These are phyloP conservation scores for Leontopithecus rosalia DNA, from an alignment of 2,797 vertebrate genomes.

Conservation along the genomic window DNA sequence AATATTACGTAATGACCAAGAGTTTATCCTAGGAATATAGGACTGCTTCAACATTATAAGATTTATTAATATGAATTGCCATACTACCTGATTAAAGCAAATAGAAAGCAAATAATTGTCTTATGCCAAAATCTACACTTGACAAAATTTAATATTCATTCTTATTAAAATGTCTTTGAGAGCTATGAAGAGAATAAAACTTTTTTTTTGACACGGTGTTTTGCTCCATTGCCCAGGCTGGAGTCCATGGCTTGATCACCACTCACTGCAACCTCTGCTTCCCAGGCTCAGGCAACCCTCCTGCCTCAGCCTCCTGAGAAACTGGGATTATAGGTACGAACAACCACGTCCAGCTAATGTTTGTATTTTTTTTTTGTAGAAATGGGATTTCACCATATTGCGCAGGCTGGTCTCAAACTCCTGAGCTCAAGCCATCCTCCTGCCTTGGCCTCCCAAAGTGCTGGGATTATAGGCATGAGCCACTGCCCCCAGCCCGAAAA, in stretches of 20 bases:
- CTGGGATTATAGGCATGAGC: not conserved
- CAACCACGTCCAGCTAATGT: not conserved
- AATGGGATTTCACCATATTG: not conserved
- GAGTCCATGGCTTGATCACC: not conserved
- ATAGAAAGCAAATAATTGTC: not conserved
- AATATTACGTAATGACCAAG: not conserved
- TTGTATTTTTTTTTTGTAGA: not conserved
- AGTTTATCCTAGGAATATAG: not conserved
- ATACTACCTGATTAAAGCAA: not conserved
- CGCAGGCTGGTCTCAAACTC: not conserved
- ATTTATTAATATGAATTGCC: not conserved
- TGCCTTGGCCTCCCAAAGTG: not conserved
- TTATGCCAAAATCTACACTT: not conserved
- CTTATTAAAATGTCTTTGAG: not conserved
- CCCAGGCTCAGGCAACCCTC: not conserved
- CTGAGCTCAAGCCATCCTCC: not conserved
- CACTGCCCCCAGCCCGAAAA: not conserved
- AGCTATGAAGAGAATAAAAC: not conserved
- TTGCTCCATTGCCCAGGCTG: not conserved
- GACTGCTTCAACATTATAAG: not conserved
- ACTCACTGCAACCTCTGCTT: not conserved
- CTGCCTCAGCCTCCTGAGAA: not conserved
- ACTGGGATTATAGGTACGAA: not conserved
- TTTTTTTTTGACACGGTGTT: not conserved
- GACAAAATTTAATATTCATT: not conserved